phyloP scores from a whole-genome alignment of 2,888 invertebrate genomes.

The Lepidocyrtoides sp. region DNA sequence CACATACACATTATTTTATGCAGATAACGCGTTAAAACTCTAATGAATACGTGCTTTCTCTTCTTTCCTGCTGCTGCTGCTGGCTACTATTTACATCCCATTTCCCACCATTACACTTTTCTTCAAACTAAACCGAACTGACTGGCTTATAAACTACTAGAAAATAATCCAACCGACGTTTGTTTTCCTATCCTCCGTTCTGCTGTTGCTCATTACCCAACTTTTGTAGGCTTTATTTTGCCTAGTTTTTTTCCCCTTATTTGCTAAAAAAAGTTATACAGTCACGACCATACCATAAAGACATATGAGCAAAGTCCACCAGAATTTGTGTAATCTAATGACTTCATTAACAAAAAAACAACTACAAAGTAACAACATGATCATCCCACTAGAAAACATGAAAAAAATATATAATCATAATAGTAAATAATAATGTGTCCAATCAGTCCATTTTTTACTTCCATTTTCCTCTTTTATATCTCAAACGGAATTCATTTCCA shows the following conservation, averaged over 20 bases:
- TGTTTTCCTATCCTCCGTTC: too few species aligned
- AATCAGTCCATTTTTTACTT: neutral
- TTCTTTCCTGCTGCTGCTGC: neutral
- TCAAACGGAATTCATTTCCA: neutral
- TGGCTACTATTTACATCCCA: too few species aligned
- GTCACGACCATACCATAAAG: too few species aligned
- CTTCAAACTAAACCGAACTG: neutral
- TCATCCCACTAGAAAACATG: neutral
- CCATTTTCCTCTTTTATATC: neutral
- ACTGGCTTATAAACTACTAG: neutral
- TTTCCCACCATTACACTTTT: too few species aligned
- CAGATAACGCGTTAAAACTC: neutral
- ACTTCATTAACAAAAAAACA: slow-evolving; percentile 5
- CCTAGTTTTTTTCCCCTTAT: neutral
- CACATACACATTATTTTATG: too few species aligned
- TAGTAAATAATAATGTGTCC: neutral
- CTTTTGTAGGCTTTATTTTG: too few species aligned
- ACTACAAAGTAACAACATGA: neutral
- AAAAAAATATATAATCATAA: too few species aligned
- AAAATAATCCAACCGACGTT: too few species aligned
- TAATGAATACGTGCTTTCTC: neutral
- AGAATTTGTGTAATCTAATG: slow-evolving; percentile 10
- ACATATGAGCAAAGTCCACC: too few species aligned
- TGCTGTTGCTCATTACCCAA: too few species aligned
- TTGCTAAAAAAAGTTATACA: neutral